Percentiles rank a stretch among this genome's conserved stretches.
Conservation (phyloP, 2,888 invertebrate species). For the Mythimna pallens region DNA sequence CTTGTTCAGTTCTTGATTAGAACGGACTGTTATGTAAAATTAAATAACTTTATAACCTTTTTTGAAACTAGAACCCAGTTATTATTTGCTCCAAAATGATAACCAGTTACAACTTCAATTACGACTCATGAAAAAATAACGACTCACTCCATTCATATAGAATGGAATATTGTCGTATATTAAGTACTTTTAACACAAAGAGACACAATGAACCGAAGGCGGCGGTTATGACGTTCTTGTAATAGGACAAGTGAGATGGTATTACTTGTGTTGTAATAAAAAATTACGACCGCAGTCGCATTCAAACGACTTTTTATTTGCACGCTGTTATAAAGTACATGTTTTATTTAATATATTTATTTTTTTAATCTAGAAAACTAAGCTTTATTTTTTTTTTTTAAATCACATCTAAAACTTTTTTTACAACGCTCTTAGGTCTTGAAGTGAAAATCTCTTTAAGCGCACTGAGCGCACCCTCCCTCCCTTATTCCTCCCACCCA, state of each 20-base stretch:
- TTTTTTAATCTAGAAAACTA: slow-evolving; percentile 5
- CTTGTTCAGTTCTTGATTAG: slow-evolving; percentile 1
- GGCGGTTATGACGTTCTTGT: slow-evolving; percentile 44
- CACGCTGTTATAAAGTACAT: slow-evolving; percentile 43
- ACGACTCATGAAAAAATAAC: slow-evolving; percentile 56
- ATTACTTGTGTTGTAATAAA: slow-evolving; percentile 62
- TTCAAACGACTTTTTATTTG: slow-evolving; percentile 62
- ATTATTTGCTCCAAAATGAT: slow-evolving; percentile 41
- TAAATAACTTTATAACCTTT: slow-evolving; percentile 14
- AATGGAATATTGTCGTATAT: slow-evolving; percentile 47
- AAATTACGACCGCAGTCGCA: slow-evolving; percentile 62
- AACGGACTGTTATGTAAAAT: slow-evolving; percentile 16
- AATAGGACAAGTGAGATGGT: slow-evolving; percentile 42
- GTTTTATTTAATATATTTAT: slow-evolving; percentile 17
- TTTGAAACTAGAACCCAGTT: slow-evolving; percentile 9
- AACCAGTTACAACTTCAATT: slow-evolving; percentile 53
- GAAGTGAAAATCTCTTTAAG: neutral
- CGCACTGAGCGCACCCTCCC: too few species aligned
- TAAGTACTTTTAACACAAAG: slow-evolving; percentile 56
- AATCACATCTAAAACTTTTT: neutral
- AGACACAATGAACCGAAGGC: slow-evolving; percentile 48
- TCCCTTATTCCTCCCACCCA: too few species aligned
- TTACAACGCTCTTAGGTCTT: neutral
- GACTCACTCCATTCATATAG: slow-evolving; percentile 41
- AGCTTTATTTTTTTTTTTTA: neutral